phyloP scores from a whole-genome alignment of 2,113 vertebrate species.

The Xiphias gladius region DNA sequence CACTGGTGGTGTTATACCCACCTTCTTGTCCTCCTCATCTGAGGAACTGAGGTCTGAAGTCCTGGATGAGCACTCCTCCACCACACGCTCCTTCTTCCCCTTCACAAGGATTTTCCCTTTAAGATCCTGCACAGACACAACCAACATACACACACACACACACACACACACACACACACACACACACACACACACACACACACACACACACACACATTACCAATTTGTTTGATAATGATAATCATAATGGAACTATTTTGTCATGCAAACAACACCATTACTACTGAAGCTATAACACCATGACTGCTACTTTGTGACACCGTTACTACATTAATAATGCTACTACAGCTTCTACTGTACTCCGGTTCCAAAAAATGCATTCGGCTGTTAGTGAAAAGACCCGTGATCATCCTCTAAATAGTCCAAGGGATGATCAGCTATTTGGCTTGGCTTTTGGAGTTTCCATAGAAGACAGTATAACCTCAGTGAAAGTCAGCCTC shows the following conservation, averaged over 20 bases:
- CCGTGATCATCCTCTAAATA: too few species aligned
- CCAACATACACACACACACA: neutral
- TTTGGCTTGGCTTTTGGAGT: too few species aligned
- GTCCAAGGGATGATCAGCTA: too few species aligned
- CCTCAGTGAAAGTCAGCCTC: too few species aligned
- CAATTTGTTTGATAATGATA: neutral
- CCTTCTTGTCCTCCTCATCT: conserved; percentile 84
- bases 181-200: too few species aligned
- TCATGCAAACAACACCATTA: neutral
- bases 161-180: neutral
- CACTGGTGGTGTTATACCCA: neutral
- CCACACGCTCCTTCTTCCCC: conserved; percentile 87
- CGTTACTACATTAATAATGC: too few species aligned
- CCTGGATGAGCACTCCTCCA: conserved; percentile 54
- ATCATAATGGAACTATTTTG: neutral
- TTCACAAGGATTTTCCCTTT: conserved; percentile 94
- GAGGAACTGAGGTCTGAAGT: conserved; percentile 76
- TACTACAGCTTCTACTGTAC: neutral
- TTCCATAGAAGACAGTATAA: too few species aligned
- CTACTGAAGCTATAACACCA: neutral
- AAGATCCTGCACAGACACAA: conserved; percentile 84
- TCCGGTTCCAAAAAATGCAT: too few species aligned
- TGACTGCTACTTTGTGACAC: neutral
- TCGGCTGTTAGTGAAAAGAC: too few species aligned
- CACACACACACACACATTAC: too few species aligned